Base-by-base conservation (phyloP, 92 coral and sea anemone species). In the Siderastrea radians region DNA sequence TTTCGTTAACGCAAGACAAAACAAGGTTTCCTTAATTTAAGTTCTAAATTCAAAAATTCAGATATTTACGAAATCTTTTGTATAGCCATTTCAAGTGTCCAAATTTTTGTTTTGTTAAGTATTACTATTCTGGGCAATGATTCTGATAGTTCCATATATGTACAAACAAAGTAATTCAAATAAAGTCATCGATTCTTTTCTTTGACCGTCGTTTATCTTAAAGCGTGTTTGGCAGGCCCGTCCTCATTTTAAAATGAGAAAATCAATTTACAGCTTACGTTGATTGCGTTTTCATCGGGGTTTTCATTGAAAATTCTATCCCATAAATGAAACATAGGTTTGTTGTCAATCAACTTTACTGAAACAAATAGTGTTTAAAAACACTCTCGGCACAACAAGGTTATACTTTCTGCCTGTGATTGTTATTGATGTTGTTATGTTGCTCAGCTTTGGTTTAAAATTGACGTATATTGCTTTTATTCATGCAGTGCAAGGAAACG, bases 301-400 rank as follows among this genome's bases (percentile, higher is more conserved):
- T 8, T 77, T 44, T 59, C 11, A 52, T 47, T 46, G 44, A 47
- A 19, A 1, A 3, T 44, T 64, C 52, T 15, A 10, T 5, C 63
- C 15, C 77, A 70, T 68, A 57, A 55, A 81, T 81, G 15, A 68
- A 81, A 70, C 75, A 55, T 46, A 70, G 55, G 76, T 59, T 81
- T 68, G 19, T 81, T 81, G 38, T 68, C 59, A 46, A 58, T 70
- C 51, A 12, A 70, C 54, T 60, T 70, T 46, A 12, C 45, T 10
- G 17, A 46, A 19, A 70, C 59, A 70, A 60, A 82, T 54, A 71
- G 14, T 58, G 69, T 69, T 58, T 58, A 46, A 47, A n/a, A 70
- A 68, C 46, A 11, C 10, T 70, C 44, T 43, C 50, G 48, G 6
- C 43, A 26, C 65, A 51, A 43, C 51, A 73, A 19, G 58, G 4